These are phyloP conservation scores for Staurois parvus DNA, from an alignment of 2,797 vertebrate species.

Conservation along the genomic window DNA sequence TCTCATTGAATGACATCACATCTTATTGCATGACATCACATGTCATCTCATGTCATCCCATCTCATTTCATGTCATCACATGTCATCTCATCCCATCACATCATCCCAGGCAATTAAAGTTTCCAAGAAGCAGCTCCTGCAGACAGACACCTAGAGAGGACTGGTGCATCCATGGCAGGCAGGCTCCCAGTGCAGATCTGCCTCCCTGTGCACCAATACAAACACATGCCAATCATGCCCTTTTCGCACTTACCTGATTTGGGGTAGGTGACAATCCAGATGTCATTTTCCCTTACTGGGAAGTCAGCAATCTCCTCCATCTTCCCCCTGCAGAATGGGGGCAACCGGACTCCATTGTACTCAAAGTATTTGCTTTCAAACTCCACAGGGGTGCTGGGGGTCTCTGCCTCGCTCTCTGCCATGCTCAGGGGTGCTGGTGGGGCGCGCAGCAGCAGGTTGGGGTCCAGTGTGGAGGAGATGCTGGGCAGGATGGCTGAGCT, in stretches of 20 bases:
- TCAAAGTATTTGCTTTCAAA: constrained; percentile 99
- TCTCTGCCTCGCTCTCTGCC: constrained; percentile 96
- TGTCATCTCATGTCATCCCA: background rate
- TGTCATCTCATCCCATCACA: too few species aligned
- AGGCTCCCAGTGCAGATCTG: background rate
- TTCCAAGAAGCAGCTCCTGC: constrained; percentile 4
- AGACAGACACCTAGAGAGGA: background rate
- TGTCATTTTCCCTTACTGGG: constrained; percentile 92
- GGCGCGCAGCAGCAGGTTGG: constrained; percentile 17
- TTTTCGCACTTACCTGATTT: constrained; percentile 87
- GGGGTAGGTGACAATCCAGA: constrained; percentile 97
- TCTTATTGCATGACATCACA: too few species aligned
- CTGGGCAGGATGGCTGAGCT: constrained; percentile 17
- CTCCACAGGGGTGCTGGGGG: constrained; percentile 95
- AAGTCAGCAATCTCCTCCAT: constrained; percentile 97
- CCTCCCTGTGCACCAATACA: too few species aligned
- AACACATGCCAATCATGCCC: too few species aligned
- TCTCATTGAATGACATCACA: background rate
- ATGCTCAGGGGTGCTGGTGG: constrained; percentile 74
- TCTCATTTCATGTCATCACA: too few species aligned
- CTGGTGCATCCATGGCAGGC: background rate
- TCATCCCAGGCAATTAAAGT: constrained; percentile 23
- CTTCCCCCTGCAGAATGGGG: constrained; percentile 97
- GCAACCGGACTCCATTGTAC: constrained; percentile 93
- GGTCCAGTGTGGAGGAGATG: constrained; percentile 22